Conservation (phyloP, 1,140 invertebrate genomes). For the Harlomillsia oculata region DNA sequence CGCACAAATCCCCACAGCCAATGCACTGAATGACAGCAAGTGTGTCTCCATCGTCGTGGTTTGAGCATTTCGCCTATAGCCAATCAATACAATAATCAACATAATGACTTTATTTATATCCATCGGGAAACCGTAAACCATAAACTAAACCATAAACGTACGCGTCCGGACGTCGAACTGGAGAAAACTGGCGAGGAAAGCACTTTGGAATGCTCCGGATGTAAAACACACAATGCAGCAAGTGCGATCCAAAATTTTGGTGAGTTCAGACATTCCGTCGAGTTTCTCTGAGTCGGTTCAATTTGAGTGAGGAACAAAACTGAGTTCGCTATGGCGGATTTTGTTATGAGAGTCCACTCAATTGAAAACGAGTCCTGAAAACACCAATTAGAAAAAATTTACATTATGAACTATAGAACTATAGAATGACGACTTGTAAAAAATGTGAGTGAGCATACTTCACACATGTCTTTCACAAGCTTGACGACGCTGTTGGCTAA, state of each 20-base stretch:
- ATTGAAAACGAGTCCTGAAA: slow-evolving; percentile 70
- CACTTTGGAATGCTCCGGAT: slow-evolving; percentile 81
- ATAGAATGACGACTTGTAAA: neutral
- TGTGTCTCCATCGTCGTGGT: slow-evolving; percentile 94
- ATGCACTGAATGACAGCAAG: slow-evolving; percentile 84
- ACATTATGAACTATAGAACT: neutral
- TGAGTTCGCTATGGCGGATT: slow-evolving; percentile 81
- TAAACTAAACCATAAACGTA: slow-evolving; percentile 38
- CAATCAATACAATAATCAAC: neutral
- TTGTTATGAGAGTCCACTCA: slow-evolving; percentile 75
- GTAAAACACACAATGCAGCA: slow-evolving; percentile 82
- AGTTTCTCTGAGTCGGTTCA: slow-evolving; percentile 59
- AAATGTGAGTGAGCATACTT: slow-evolving; percentile 52
- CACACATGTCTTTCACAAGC: slow-evolving; percentile 81
- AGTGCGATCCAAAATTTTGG: slow-evolving; percentile 85
- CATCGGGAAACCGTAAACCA: neutral
- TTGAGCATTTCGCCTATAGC: slow-evolving; percentile 70
- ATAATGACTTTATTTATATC: neutral
- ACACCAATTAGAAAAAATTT: neutral
- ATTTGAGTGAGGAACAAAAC: slow-evolving; percentile 76
- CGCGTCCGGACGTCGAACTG: slow-evolving; percentile 51
- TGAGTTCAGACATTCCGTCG: slow-evolving; percentile 64
- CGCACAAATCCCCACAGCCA: slow-evolving; percentile 82
- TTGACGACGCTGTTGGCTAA: slow-evolving; percentile 78
- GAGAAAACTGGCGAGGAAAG: slow-evolving; percentile 58